A percentile compares a stretch with the other conserved stretches of the same genome.
Conservation (phyloP, 1,140 invertebrate genomes). For the Vollenhovia emeryi region DNA sequence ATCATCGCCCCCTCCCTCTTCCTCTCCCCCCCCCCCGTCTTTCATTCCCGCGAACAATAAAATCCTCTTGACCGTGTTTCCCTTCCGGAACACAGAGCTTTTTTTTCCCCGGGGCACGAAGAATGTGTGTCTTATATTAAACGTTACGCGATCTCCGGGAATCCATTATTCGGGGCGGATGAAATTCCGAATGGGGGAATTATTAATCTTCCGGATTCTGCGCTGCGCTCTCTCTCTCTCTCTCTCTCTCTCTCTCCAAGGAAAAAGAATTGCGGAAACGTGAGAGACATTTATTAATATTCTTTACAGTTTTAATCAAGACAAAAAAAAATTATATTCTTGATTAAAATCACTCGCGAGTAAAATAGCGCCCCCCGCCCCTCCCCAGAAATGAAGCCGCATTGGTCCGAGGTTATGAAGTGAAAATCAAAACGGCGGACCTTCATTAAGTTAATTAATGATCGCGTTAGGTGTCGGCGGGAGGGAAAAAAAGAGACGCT, state of each 20-base stretch:
- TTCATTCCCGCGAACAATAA: slow-evolving; percentile 24
- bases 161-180: slow-evolving; percentile 21
- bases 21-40: neutral
- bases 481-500: neutral
- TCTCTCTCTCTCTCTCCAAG: too few species aligned
- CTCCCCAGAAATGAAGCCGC: neutral
- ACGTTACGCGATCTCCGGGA: slow-evolving; percentile 1
- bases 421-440: slow-evolving; percentile 25
- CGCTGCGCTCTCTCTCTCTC: too few species aligned
- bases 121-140: slow-evolving; percentile 48
- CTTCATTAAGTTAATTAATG: slow-evolving; percentile 32
- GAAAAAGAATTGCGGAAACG: neutral
- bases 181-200: slow-evolving; percentile 11
- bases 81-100: neutral
- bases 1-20: neutral
- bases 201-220: neutral
- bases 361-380: neutral
- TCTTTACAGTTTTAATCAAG: neutral
- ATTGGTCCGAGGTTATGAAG: neutral
- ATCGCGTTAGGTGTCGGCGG: neutral
- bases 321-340: neutral
- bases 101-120: neutral
- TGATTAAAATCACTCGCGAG: neutral
- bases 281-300: neutral
- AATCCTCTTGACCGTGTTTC: neutral